Percentiles rank a stretch among this genome's conserved stretches.
Evolutionary conservation across 37 sponge, comb jelly and placozoan genomes (phyloP).

Genomic region (Mnemiopsis leidyi): DNA sequence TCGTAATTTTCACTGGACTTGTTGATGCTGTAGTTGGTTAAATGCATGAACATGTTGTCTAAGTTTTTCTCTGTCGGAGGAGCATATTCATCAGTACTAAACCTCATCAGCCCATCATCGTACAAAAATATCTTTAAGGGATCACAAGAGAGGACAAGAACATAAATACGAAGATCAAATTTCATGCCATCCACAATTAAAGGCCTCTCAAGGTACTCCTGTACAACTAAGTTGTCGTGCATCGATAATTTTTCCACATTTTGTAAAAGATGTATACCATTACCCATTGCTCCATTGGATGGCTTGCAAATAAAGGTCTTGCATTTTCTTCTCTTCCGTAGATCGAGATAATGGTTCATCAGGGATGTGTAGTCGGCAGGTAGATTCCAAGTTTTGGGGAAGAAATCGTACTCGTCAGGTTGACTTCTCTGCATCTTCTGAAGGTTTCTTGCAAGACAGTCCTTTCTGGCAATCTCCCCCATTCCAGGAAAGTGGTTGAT

Average conservation of each 20-base stretch:
- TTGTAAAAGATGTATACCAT: constrained; percentile 77
- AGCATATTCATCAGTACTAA: constrained; percentile 70
- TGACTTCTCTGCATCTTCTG: constrained; percentile 77
- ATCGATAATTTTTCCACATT: constrained; percentile 65
- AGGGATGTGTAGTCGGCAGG: constrained; percentile 76
- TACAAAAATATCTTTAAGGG: constrained; percentile 54
- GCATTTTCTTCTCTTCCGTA: constrained; percentile 67
- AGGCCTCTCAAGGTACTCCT: constrained; percentile 80
- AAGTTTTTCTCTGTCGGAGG: constrained; percentile 74
- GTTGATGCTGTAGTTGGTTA: constrained; percentile 95
- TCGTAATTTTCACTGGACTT: constrained; percentile 79
- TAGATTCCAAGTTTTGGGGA: constrained; percentile 81
- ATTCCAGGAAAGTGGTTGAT: constrained; percentile 94
- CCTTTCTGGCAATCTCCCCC: constrained; percentile 86
- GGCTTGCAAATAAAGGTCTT: constrained; percentile 83
- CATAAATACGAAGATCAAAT: constrained; percentile 60
- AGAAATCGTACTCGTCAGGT: constrained; percentile 74
- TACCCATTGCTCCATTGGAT: constrained; percentile 80
- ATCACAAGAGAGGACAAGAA: constrained; percentile 28
- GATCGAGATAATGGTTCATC: constrained; percentile 44
- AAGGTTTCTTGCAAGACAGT: constrained; percentile 78
- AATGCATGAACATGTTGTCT: constrained; percentile 81
- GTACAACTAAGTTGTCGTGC: constrained; percentile 71
- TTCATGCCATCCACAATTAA: constrained; percentile 54
- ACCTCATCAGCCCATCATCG: constrained; percentile 67